These are phyloP conservation scores for Pristionchus japonicus DNA, from an alignment of 2,888 invertebrate species.

Conservation along the genomic window DNA sequence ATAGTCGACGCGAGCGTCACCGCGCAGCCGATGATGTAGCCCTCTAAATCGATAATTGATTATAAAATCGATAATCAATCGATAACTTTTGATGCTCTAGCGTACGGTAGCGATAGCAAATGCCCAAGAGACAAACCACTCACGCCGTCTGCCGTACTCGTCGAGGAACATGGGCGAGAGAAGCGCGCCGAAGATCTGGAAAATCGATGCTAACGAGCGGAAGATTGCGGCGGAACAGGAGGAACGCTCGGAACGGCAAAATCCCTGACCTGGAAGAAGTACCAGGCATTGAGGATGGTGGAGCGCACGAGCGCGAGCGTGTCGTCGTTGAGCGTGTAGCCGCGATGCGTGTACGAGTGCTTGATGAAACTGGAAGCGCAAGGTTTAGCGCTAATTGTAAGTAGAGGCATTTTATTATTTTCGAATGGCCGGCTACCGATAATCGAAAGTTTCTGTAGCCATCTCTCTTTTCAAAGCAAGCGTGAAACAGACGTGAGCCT, in stretches of 20 bases:
- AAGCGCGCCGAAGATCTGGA: slow-evolving; percentile 66
- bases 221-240: not conserved
- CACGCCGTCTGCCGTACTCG: slow-evolving; percentile 67
- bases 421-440: too few relatives aligned
- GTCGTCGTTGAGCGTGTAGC: slow-evolving; percentile 54
- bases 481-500: too few relatives aligned
- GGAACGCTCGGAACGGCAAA: not conserved
- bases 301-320: slow-evolving; percentile 59
- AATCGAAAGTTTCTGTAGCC: too few relatives aligned
- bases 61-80: not conserved
- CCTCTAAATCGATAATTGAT: slow-evolving; percentile 55
- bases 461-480: too few relatives aligned
- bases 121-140: slow-evolving; percentile 34
- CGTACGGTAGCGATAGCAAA: too few relatives aligned
- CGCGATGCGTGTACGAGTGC: slow-evolving; percentile 56
- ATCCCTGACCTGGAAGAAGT: slow-evolving; percentile 52
- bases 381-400: not conserved
- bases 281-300: slow-evolving; percentile 68
- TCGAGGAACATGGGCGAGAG: slow-evolving; percentile 70
- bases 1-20: slow-evolving; percentile 57
- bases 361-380: slow-evolving; percentile 58
- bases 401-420: not conserved
- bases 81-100: not conserved
- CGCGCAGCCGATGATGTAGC: slow-evolving; percentile 62
- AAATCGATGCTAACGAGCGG: not conserved